Evolutionary conservation across 2,888 invertebrate species (phyloP).

Genomic region (Lingula anatina): DNA sequence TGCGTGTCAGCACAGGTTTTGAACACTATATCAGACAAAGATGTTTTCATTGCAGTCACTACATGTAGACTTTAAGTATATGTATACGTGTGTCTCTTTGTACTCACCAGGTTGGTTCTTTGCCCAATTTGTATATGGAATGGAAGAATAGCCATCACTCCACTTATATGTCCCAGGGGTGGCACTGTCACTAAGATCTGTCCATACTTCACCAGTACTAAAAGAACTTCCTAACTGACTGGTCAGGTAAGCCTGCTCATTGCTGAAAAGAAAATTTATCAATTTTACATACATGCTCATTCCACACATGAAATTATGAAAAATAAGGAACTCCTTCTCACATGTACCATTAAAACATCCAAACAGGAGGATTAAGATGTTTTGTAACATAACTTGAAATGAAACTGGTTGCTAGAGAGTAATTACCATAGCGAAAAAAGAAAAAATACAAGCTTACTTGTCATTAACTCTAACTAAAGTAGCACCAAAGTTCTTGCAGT

Average conservation of each 20-base stretch:
- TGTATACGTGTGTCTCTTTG: no score
- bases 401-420: background rate
- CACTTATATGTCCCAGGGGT: slow-evolving; percentile 19
- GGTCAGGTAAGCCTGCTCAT: slow-evolving; percentile 26
- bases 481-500: slow-evolving; percentile 18
- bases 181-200: slow-evolving; percentile 19
- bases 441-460: slow-evolving; percentile 12
- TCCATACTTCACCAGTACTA: slow-evolving; percentile 25
- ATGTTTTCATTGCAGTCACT: no score
- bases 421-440: background rate
- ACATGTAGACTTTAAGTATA: no score
- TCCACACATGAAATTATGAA: no score
- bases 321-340: no score
- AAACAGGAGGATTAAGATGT: no score
- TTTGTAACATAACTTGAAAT: background rate
- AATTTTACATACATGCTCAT: no score
- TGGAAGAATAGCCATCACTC: slow-evolving; percentile 10
- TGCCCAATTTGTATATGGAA: slow-evolving; percentile 28
- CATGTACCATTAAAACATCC: no score
- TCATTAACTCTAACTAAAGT: slow-evolving; percentile 22
- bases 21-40: no score
- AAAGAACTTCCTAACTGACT: slow-evolving; percentile 18
- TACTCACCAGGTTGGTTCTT: slow-evolving; percentile 25
- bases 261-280: slow-evolving; percentile 14
- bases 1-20: no score